These are phyloP conservation scores for Trachurus trachurus DNA, from an alignment of 2,797 vertebrate genomes.

Conservation along the genomic window DNA sequence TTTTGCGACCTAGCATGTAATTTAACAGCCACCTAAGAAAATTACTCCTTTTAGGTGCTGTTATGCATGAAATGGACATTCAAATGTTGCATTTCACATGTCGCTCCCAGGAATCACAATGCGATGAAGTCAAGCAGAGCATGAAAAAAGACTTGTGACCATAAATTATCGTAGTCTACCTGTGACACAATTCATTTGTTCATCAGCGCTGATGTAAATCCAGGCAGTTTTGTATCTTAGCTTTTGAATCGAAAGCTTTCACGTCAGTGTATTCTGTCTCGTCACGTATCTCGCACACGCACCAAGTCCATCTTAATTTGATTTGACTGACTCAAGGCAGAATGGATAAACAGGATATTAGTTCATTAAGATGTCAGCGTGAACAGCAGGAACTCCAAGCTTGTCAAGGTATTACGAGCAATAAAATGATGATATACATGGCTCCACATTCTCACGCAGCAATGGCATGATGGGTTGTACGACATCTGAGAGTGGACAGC, in stretches of 20 bases:
- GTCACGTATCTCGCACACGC: background rate
- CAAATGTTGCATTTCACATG: conserved; percentile 33
- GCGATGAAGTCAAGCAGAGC: conserved; percentile 13
- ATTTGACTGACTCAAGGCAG: background rate
- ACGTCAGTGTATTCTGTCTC: background rate
- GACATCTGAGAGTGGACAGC: conserved; percentile 6
- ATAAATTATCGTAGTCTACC: background rate
- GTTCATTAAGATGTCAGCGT: conserved; percentile 8
- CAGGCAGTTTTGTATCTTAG: background rate
- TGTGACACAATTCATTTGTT: conserved; percentile 10
- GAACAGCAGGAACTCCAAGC: conserved; percentile 7
- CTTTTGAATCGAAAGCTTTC: background rate
- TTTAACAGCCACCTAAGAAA: conserved; percentile 25
- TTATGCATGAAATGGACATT: conserved; percentile 40
- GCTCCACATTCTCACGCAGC: background rate
- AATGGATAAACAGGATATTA: conserved; percentile 12
- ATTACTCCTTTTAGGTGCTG: conserved; percentile 14
- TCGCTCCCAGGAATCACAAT: conserved; percentile 21
- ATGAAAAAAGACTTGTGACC: conserved; percentile 20
- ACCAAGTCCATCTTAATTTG: conserved; percentile 2
- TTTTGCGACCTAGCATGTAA: conserved; percentile 8
- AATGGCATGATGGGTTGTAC: background rate
- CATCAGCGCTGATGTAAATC: background rate
- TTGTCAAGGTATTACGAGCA: background rate
- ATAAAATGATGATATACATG: background rate